Conservation (phyloP, 2,888 invertebrate species). For the Nipponacmea schrenckii region DNA sequence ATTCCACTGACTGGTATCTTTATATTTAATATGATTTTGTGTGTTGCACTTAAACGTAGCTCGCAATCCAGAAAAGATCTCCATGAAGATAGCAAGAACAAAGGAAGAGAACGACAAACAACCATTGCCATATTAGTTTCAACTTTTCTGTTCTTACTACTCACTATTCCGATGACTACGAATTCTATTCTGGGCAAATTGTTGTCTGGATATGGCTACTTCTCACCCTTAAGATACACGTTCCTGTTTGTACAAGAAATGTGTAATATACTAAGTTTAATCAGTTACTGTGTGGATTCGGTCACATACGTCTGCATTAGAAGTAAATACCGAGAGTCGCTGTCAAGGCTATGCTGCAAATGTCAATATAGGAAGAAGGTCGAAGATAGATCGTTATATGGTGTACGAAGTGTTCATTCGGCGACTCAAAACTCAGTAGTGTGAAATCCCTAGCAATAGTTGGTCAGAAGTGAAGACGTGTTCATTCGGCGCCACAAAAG, state of each 20-base stretch:
- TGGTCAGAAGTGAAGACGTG: too few relatives aligned
- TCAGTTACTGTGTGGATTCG: constrained; percentile 16
- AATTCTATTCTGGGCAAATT: constrained; percentile 3
- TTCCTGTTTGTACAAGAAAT: background rate
- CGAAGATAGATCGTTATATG: too few relatives aligned
- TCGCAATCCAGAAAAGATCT: background rate
- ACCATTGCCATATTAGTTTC: constrained; percentile 13
- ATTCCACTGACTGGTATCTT: background rate
- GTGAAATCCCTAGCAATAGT: too few relatives aligned
- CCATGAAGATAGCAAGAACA: background rate
- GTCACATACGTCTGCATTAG: constrained; percentile 8
- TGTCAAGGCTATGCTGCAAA: background rate
- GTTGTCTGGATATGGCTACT: background rate
- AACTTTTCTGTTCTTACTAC: background rate
- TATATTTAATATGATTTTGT: too few relatives aligned
- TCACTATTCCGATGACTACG: constrained; percentile 3
- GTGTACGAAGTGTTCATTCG: too few relatives aligned
- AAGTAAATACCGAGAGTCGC: constrained; percentile 6
- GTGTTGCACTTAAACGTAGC: too few relatives aligned
- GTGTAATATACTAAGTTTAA: background rate
- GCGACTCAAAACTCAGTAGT: too few relatives aligned
- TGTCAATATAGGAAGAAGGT: too few relatives aligned
- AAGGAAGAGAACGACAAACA: constrained; percentile 12
- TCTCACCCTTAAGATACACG: background rate
- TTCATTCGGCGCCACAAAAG: too few relatives aligned